Evolutionary conservation across 1,140 invertebrate species (phyloP).

Genomic region (Zaprionus ornatus): DNA sequence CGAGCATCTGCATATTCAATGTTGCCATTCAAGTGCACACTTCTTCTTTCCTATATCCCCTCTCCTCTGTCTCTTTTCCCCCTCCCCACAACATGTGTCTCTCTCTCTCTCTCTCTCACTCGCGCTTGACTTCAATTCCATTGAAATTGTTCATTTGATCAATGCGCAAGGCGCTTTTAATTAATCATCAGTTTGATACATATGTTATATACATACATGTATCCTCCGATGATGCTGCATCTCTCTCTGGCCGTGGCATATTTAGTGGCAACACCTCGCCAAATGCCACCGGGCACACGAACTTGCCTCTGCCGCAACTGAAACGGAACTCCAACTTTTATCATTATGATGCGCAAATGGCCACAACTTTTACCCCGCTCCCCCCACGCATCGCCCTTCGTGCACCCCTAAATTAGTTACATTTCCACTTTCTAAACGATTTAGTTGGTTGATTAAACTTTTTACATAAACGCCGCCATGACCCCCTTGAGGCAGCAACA

Average conservation of each 20-base stretch:
- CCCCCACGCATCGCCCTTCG: neutral
- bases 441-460: conserved; percentile 81
- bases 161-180: conserved; percentile 12
- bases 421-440: conserved; percentile 75
- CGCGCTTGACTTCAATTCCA: too few relatives aligned
- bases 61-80: conserved; percentile 5
- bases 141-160: conserved; percentile 22
- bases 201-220: neutral
- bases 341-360: conserved; percentile 81
- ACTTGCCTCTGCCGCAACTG: conserved; percentile 9
- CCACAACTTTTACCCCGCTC: conserved; percentile 49
- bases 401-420: conserved; percentile 68
- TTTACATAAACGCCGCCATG: conserved; percentile 71
- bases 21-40: conserved; percentile 58
- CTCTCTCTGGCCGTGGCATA: conserved; percentile 10
- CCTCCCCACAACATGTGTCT: neutral
- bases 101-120: too few relatives aligned
- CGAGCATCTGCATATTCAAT: conserved; percentile 64
- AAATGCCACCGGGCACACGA: neutral
- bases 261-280: conserved; percentile 16
- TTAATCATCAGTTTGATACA: conserved; percentile 8
- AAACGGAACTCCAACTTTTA: conserved; percentile 66
- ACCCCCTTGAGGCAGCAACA: conserved; percentile 27
- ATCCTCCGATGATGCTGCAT: neutral
- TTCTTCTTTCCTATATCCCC: conserved; percentile 5